Percentiles rank a stretch among this genome's conserved stretches.
Evolutionary conservation across 2,797 vertebrate species (phyloP).

Genomic region (Moxostoma hubbsi): DNA sequence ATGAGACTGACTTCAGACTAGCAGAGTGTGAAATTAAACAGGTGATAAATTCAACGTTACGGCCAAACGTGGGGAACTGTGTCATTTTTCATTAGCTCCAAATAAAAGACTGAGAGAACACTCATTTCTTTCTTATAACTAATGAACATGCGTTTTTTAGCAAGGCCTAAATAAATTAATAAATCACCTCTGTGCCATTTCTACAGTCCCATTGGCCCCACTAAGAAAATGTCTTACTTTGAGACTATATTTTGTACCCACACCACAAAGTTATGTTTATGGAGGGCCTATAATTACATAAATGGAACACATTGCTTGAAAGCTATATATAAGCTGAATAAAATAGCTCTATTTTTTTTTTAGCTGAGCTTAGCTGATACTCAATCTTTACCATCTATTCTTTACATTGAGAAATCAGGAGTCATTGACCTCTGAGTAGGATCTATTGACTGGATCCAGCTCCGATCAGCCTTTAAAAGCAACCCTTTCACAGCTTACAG

Average conservation of each 20-base stretch:
- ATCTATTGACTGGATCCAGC: slow-evolving; percentile 48
- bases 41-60: slow-evolving; percentile 78
- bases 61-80: slow-evolving; percentile 70
- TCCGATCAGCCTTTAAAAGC: slow-evolving; percentile 39
- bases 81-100: slow-evolving; percentile 82
- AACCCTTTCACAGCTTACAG: slow-evolving; percentile 39
- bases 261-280: background rate
- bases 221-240: slow-evolving; percentile 45
- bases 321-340: slow-evolving; percentile 20
- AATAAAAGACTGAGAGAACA: slow-evolving; percentile 77
- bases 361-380: background rate
- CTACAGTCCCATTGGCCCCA: slow-evolving; percentile 43
- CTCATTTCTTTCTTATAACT: slow-evolving; percentile 76
- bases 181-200: slow-evolving; percentile 63
- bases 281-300: too few relatives aligned
- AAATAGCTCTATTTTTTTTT: slow-evolving; percentile 31
- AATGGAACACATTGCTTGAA: too few relatives aligned
- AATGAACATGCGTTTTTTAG: slow-evolving; percentile 77
- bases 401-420: slow-evolving; percentile 36
- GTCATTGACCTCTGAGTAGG: slow-evolving; percentile 45
- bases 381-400: slow-evolving; percentile 24
- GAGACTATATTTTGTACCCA: slow-evolving; percentile 14
- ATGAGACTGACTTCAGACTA: slow-evolving; percentile 72
- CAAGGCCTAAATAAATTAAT: slow-evolving; percentile 67
- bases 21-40: slow-evolving; percentile 86